Evolutionary conservation across 1,140 invertebrate species (phyloP).

Genomic region (Condylostylus longicornis): DNA sequence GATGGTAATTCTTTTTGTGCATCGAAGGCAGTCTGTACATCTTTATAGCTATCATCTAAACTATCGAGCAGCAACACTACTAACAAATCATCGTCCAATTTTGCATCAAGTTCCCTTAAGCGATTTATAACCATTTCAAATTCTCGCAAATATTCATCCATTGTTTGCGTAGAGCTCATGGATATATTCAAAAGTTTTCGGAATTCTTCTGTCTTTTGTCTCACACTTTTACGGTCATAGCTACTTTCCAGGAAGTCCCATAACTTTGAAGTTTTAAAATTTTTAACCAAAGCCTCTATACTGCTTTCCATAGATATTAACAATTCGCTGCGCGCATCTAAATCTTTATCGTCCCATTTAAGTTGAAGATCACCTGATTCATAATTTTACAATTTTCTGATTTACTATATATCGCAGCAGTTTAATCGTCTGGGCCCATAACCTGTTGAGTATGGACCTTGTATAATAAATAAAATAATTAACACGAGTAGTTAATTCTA

Average conservation of each 20-base stretch:
- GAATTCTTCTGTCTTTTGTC: neutral
- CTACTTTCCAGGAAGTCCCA: neutral
- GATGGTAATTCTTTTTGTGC: neutral
- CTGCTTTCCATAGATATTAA: neutral
- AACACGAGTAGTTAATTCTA: too few species aligned
- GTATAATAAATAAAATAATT: too few species aligned
- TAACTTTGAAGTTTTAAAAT: neutral
- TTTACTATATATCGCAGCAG: too few species aligned
- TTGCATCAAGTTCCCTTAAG: neutral
- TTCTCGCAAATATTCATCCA: neutral
- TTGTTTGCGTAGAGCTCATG: neutral
- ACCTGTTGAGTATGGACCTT: too few species aligned
- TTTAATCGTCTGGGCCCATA: too few species aligned
- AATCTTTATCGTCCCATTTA: neutral
- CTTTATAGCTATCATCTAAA: neutral
- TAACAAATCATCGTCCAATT: neutral
- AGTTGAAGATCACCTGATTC: too few species aligned
- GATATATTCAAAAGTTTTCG: neutral
- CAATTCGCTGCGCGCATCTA: neutral
- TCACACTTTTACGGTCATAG: neutral
- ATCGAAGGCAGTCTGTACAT: neutral
- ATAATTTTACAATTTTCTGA: too few species aligned
- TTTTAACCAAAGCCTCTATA: neutral
- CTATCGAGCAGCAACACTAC: neutral
- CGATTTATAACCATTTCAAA: neutral